Conservation (phyloP, 2,888 invertebrate species). For the Eudemis profundana region DNA sequence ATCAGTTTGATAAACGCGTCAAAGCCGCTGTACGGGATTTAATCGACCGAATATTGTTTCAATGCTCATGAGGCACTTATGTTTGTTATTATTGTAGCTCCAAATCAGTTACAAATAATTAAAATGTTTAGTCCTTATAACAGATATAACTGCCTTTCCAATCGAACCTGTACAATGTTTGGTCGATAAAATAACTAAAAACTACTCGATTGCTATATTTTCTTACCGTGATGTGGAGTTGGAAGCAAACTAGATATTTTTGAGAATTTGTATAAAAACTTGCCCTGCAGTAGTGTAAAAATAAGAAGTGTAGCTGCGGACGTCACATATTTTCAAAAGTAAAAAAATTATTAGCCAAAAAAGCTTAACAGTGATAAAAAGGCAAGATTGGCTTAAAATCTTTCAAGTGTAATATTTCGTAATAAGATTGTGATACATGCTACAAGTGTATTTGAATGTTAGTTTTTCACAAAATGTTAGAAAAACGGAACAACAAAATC, state of each 20-base stretch:
- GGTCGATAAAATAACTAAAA: neutral
- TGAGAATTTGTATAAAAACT: too few species aligned
- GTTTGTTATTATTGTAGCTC: too few species aligned
- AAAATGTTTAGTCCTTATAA: too few species aligned
- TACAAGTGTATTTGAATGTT: conserved; percentile 9
- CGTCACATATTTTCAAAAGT: neutral
- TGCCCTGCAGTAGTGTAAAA: neutral
- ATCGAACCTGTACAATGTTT: neutral
- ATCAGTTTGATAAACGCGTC: too few species aligned
- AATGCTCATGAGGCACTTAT: too few species aligned
- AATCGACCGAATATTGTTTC: neutral
- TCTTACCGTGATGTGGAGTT: neutral
- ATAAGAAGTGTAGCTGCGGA: neutral
- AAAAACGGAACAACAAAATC: conserved; percentile 25
- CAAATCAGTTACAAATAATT: too few species aligned
- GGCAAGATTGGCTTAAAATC: neutral
- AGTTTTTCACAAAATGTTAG: conserved; percentile 29
- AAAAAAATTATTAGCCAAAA: neutral
- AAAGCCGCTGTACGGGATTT: too few species aligned
- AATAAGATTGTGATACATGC: conserved; percentile 17
- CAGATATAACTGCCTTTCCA: too few species aligned
- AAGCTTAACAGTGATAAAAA: neutral
- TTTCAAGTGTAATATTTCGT: neutral
- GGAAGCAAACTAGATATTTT: neutral
- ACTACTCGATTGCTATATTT: neutral